Conservation (phyloP, 2,888 invertebrate species). For the Rhagonycha fulva region DNA sequence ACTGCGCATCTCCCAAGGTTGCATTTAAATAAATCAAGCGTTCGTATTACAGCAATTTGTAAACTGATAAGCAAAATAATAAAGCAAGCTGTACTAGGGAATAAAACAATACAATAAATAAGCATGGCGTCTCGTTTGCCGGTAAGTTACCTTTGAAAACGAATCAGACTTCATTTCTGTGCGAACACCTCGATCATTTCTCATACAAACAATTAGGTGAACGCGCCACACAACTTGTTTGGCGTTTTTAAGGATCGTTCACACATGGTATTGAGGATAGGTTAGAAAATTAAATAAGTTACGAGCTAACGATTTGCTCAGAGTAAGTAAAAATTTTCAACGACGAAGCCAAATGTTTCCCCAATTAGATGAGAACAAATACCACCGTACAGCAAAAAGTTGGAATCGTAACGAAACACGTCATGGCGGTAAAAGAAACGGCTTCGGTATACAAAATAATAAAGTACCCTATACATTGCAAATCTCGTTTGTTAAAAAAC, state of each 20-base stretch:
- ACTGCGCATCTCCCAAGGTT: not conserved
- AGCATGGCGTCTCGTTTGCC: not conserved
- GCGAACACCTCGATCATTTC: not conserved
- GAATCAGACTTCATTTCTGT: not conserved
- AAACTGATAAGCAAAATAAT: not conserved
- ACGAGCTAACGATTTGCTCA: not conserved
- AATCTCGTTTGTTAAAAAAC: not conserved
- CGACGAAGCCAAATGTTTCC: not conserved
- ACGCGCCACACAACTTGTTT: slow-evolving; percentile 15
- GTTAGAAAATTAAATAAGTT: slow-evolving; percentile 6
- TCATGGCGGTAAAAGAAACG: slow-evolving; percentile 35
- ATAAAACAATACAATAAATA: not conserved
- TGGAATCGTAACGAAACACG: slow-evolving; percentile 15
- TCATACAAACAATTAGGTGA: slow-evolving; percentile 5
- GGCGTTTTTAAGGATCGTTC: slow-evolving; percentile 23
- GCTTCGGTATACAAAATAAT: slow-evolving; percentile 15
- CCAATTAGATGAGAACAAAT: not conserved
- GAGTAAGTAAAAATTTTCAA: not conserved
- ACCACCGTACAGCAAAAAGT: not conserved
- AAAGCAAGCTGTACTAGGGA: not conserved
- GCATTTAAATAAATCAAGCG: not conserved
- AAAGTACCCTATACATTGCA: slow-evolving; percentile 6
- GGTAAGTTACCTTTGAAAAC: not conserved
- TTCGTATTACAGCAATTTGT: not conserved
- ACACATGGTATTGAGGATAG: slow-evolving; percentile 1